These are phyloP conservation scores for Naja naja DNA, from an alignment of 2,113 vertebrate species.

Conservation along the genomic window DNA sequence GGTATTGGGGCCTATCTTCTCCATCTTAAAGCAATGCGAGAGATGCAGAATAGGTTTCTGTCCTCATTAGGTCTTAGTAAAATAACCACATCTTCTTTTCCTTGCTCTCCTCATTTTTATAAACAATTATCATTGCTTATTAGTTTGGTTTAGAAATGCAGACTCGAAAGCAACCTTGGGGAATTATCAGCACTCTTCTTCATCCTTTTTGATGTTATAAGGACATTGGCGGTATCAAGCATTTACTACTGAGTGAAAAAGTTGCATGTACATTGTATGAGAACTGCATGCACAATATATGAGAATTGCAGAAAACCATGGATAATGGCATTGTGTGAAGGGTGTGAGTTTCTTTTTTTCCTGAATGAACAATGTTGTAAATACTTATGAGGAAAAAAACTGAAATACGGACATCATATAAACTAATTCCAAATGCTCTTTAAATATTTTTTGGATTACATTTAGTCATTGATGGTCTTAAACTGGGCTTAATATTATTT, in stretches of 20 bases:
- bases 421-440: not conserved
- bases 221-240: not conserved
- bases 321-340: not conserved
- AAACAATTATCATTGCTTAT: conserved; percentile 9
- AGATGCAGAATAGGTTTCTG: conserved; percentile 36
- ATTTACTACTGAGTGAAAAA: not conserved
- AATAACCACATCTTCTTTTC: conserved; percentile 20
- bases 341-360: not conserved
- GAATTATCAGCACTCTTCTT: not conserved
- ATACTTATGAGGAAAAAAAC: not conserved
- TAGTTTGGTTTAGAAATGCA: not conserved
- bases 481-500: not conserved
- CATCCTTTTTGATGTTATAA: not conserved
- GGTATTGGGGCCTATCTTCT: conserved; percentile 56
- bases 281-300: not conserved
- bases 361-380: not conserved
- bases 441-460: not conserved
- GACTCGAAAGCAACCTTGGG: not conserved
- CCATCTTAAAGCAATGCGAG: conserved; percentile 59
- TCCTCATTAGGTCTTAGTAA: conserved; percentile 18
- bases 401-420: not conserved
- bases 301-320: not conserved
- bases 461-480: not conserved
- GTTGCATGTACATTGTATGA: not conserved
- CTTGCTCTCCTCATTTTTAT: not conserved